These are phyloP conservation scores for Tiaroga cobitis DNA, from an alignment of 2,797 vertebrate species.

Conservation along the genomic window DNA sequence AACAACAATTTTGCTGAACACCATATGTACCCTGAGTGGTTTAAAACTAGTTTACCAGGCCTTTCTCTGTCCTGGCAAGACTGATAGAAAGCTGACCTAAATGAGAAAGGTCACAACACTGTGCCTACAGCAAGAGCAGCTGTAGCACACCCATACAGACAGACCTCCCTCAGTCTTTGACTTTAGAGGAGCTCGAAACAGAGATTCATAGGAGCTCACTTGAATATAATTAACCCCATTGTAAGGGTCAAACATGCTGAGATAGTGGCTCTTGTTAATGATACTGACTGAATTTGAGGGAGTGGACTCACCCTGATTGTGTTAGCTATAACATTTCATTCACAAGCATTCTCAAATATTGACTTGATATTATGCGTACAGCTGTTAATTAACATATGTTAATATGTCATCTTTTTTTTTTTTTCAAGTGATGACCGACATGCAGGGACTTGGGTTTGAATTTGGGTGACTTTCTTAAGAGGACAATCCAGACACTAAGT, in stretches of 20 bases:
- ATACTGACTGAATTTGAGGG: background rate
- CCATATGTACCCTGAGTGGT: background rate
- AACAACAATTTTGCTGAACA: background rate
- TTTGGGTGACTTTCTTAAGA: conserved; percentile 22
- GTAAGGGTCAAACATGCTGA: conserved; percentile 26
- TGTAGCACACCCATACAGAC: conserved; percentile 19
- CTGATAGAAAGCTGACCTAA: conserved; percentile 4
- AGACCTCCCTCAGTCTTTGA: conserved; percentile 28
- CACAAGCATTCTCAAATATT: background rate
- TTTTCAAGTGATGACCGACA: background rate
- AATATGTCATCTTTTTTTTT: background rate
- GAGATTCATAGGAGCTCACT: background rate
- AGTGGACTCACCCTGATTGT: background rate
- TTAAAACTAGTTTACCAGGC: conserved; percentile 4
- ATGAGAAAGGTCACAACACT: conserved; percentile 12
- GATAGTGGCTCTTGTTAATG: background rate
- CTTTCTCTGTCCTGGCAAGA: conserved; percentile 23
- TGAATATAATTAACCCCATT: conserved; percentile 40
- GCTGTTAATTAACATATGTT: background rate
- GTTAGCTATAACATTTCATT: background rate
- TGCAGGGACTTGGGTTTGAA: background rate
- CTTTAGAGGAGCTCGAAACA: conserved; percentile 12
- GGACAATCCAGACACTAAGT: conserved; percentile 15
- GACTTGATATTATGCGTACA: background rate
- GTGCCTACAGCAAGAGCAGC: conserved; percentile 25